Conservation (phyloP, 2,113 vertebrate genomes). For the Physeter macrocephalus region DNA sequence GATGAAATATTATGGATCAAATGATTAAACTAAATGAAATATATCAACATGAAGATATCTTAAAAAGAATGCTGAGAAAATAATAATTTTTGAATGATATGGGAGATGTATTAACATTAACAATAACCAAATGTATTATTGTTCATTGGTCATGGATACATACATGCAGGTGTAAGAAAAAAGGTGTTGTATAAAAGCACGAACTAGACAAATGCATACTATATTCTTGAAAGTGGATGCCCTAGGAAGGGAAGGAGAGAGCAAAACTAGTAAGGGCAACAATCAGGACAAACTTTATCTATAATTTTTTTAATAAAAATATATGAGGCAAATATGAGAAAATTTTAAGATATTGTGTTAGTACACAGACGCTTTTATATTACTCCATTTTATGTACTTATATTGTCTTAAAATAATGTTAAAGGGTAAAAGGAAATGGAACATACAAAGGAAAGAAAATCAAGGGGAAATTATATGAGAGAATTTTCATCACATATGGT, state of each 20-base stretch:
- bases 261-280: not conserved
- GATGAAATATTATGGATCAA: too few species aligned
- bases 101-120: not conserved
- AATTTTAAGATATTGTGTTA: not conserved
- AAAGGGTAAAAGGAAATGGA: not conserved
- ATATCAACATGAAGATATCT: not conserved
- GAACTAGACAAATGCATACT: not conserved
- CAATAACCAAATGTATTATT: not conserved
- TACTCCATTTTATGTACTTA: not conserved
- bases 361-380: not conserved
- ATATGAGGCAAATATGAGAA: not conserved
- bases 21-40: not conserved
- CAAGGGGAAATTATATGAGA: not conserved
- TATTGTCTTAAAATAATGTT: not conserved
- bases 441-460: not conserved
- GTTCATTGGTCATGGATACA: not conserved
- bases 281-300: not conserved
- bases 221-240: not conserved
- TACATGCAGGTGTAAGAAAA: not conserved
- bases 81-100: not conserved
- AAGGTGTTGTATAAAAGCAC: not conserved
- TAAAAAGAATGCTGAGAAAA: not conserved
- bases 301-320: not conserved
- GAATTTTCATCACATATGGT: not conserved
- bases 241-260: not conserved